A percentile compares a stretch with the other conserved stretches of the same genome.
These are phyloP conservation scores for Octodonta nipae DNA, from an alignment of 2,888 invertebrate genomes.

Conservation along the genomic window DNA sequence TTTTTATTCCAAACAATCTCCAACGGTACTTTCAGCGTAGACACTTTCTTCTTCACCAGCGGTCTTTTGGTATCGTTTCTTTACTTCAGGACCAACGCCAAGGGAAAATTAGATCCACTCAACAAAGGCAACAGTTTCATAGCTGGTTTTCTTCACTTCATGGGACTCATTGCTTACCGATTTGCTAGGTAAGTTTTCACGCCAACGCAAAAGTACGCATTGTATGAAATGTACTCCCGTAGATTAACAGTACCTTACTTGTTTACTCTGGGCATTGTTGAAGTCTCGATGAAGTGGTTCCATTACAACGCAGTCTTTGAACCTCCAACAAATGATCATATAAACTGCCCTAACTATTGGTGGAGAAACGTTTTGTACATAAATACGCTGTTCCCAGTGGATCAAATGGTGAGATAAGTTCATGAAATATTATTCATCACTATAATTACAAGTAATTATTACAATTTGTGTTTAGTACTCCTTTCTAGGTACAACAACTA, in stretches of 20 bases:
- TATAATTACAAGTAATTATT: no score
- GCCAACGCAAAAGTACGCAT: not conserved
- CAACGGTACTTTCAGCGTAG: slow-evolving; percentile 68
- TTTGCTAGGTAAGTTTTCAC: slow-evolving; percentile 50
- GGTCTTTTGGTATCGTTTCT: slow-evolving; percentile 74
- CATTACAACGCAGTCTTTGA: slow-evolving; percentile 70
- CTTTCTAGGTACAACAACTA: no score
- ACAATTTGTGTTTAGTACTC: no score
- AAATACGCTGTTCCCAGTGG: slow-evolving; percentile 71
- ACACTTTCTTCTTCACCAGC: slow-evolving; percentile 69
- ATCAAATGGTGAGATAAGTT: slow-evolving; percentile 56
- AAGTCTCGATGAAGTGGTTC: slow-evolving; percentile 79
- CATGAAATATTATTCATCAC: not conserved
- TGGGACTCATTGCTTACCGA: slow-evolving; percentile 63
- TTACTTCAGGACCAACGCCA: slow-evolving; percentile 66
- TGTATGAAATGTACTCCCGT: no score
- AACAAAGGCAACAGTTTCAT: slow-evolving; percentile 49
- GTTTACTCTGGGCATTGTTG: slow-evolving; percentile 69
- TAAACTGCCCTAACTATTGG: slow-evolving; percentile 74
- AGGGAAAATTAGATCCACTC: slow-evolving; percentile 56
- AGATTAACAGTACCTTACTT: slow-evolving; percentile 71
- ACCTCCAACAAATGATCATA: slow-evolving; percentile 66
- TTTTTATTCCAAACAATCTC: slow-evolving; percentile 68
- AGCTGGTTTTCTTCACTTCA: slow-evolving; percentile 54
- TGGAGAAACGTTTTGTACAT: slow-evolving; percentile 79